phyloP scores from a whole-genome alignment of 2,888 invertebrate species.

The Dione juno region DNA sequence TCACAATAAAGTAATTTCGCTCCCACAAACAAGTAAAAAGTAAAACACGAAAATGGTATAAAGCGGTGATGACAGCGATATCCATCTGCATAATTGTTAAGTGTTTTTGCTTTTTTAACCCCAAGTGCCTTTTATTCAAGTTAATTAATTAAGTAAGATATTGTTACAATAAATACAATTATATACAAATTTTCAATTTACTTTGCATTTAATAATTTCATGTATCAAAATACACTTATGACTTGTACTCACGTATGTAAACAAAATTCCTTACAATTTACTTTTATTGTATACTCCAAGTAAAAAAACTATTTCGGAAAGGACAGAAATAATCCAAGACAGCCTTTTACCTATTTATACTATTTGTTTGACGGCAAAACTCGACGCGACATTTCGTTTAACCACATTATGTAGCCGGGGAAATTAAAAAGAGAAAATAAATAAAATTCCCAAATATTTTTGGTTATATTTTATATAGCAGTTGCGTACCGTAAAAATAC shows the following conservation, averaged over 20 bases:
- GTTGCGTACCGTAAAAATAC: too few species aligned
- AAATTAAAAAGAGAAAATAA: too few species aligned
- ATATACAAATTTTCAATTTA: not conserved
- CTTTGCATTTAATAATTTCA: not conserved
- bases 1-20: slow-evolving; percentile 5
- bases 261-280: too few species aligned
- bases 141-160: slow-evolving; percentile 8
- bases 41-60: slow-evolving; percentile 10
- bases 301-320: too few species aligned
- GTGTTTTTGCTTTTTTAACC: slow-evolving; percentile 19
- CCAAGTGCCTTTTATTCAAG: slow-evolving; percentile 8
- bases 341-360: too few species aligned
- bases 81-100: slow-evolving; percentile 20
- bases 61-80: slow-evolving; percentile 16
- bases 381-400: too few species aligned
- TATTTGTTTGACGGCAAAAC: too few species aligned
- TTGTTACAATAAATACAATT: slow-evolving; percentile 9
- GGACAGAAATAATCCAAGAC: too few species aligned
- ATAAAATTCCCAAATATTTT: too few species aligned
- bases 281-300: not conserved
- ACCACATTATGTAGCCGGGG: too few species aligned
- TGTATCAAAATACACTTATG: not conserved
- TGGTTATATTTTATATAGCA: too few species aligned
- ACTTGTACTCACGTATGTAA: too few species aligned
- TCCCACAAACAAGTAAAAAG: slow-evolving; percentile 13